Evolutionary conservation across 2,113 vertebrate species (phyloP).

Genomic region (Cheilinus undulatus): DNA sequence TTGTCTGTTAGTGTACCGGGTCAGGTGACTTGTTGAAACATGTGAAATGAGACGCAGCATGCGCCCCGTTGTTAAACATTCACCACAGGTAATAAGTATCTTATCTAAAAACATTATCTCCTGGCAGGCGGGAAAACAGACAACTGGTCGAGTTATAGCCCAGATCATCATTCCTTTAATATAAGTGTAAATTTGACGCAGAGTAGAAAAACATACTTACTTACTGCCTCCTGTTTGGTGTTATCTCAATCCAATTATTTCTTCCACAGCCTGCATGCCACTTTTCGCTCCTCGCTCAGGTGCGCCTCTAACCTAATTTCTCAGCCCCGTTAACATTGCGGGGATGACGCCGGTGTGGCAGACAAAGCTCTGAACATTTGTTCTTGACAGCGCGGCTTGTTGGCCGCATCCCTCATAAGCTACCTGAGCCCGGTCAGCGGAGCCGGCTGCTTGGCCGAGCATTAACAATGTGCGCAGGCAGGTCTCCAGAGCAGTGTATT

Average conservation of each 20-base stretch:
- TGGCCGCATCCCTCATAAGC: slow-evolving; percentile 48
- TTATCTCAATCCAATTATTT: slow-evolving; percentile 70
- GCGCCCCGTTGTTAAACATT: slow-evolving; percentile 41
- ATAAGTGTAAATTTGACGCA: neutral
- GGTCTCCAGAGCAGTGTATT: slow-evolving; percentile 13
- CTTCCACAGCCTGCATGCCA: slow-evolving; percentile 64
- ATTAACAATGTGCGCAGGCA: slow-evolving; percentile 5
- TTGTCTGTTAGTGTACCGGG: slow-evolving; percentile 20
- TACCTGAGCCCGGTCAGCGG: slow-evolving; percentile 33
- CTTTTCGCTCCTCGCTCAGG: slow-evolving; percentile 56
- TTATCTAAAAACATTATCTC: slow-evolving; percentile 6
- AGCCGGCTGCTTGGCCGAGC: neutral
- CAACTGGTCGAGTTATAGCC: neutral
- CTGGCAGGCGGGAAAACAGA: neutral
- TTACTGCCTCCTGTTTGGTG: slow-evolving; percentile 59
- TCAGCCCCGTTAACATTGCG: slow-evolving; percentile 23
- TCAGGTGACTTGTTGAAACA: slow-evolving; percentile 68
- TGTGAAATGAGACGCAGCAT: slow-evolving; percentile 27
- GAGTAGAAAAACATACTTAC: slow-evolving; percentile 30
- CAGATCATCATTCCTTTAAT: neutral
- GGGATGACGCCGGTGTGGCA: neutral
- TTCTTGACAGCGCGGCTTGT: slow-evolving; percentile 17
- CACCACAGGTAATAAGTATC: slow-evolving; percentile 10
- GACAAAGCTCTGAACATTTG: slow-evolving; percentile 11
- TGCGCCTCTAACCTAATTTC: slow-evolving; percentile 62